Evolutionary conservation across 1,140 invertebrate species (phyloP).

Genomic region (Apis florea): DNA sequence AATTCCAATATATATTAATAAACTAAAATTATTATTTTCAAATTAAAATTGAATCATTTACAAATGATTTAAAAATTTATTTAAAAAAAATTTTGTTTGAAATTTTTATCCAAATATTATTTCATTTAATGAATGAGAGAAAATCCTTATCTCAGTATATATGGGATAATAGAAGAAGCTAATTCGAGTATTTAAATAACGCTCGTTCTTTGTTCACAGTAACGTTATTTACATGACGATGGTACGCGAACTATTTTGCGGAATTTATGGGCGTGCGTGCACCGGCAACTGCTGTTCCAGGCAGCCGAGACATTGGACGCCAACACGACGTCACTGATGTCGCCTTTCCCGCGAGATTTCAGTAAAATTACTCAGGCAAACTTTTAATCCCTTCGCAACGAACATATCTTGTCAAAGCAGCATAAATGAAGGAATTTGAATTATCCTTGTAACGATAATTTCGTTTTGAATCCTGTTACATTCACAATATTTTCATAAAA

Average conservation of each 20-base stretch:
- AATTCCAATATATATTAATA: too few relatives aligned
- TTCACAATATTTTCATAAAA: neutral
- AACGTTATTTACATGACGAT: slow-evolving; percentile 17
- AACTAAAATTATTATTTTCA: too few relatives aligned
- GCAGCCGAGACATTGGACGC: neutral
- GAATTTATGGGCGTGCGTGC: slow-evolving; percentile 17
- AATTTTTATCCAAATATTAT: too few relatives aligned
- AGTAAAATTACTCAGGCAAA: slow-evolving; percentile 9
- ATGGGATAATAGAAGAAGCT: neutral
- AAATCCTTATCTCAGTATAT: too few relatives aligned
- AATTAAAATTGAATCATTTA: too few relatives aligned
- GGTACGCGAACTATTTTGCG: slow-evolving; percentile 18
- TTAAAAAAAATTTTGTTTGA: too few relatives aligned
- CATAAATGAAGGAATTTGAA: neutral
- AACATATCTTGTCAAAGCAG: neutral
- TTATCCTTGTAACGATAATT: neutral
- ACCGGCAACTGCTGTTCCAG: neutral
- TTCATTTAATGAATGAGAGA: too few relatives aligned
- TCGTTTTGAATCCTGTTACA: neutral
- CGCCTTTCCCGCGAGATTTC: slow-evolving; percentile 6
- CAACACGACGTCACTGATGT: neutral
- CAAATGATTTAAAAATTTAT: too few relatives aligned
- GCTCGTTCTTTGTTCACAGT: neutral
- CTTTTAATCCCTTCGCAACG: slow-evolving; percentile 21
- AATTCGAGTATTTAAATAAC: slow-evolving; percentile 25